These are phyloP conservation scores for Chloroclysta siterata DNA, from an alignment of 2,888 invertebrate genomes.

Conservation along the genomic window DNA sequence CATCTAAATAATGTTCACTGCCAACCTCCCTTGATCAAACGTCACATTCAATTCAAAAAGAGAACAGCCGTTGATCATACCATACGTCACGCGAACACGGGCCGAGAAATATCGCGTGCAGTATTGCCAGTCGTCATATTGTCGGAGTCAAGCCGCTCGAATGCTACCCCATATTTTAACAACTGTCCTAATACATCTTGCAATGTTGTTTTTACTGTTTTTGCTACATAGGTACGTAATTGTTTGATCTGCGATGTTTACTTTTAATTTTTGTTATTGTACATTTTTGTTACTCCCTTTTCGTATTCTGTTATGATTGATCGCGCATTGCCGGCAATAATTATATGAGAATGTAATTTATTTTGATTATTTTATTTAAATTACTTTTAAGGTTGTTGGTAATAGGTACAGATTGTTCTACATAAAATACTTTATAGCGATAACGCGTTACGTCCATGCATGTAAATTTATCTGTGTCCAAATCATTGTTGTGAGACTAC, in stretches of 20 bases:
- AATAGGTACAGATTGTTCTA: not conserved
- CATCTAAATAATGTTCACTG: conserved; percentile 1
- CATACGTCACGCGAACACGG: conserved; percentile 35
- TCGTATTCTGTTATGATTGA: conserved; percentile 48
- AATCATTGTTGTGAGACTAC: conserved; percentile 44
- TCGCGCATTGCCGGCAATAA: conserved; percentile 40
- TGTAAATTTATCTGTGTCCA: conserved; percentile 84
- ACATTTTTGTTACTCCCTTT: conserved; percentile 57
- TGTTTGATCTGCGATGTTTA: conserved; percentile 79
- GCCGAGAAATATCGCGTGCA: conserved; percentile 71
- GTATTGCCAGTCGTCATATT: conserved; percentile 56
- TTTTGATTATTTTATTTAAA: conserved; percentile 9
- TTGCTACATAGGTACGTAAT: conserved; percentile 68
- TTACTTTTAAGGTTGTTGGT: conserved; percentile 8
- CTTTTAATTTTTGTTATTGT: conserved; percentile 77
- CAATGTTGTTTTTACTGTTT: conserved; percentile 84
- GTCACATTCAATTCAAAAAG: conserved; percentile 36
- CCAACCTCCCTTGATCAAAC: conserved; percentile 15
- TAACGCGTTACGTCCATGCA: conserved; percentile 56
- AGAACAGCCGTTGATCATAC: conserved; percentile 35
- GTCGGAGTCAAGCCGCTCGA: conserved; percentile 66
- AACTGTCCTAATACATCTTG: conserved; percentile 86
- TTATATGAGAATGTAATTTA: conserved; percentile 12
- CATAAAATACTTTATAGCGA: not conserved
- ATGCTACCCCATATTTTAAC: conserved; percentile 84